phyloP scores from a whole-genome alignment of 2,888 invertebrate genomes.

The Drosophila acutilabella region DNA sequence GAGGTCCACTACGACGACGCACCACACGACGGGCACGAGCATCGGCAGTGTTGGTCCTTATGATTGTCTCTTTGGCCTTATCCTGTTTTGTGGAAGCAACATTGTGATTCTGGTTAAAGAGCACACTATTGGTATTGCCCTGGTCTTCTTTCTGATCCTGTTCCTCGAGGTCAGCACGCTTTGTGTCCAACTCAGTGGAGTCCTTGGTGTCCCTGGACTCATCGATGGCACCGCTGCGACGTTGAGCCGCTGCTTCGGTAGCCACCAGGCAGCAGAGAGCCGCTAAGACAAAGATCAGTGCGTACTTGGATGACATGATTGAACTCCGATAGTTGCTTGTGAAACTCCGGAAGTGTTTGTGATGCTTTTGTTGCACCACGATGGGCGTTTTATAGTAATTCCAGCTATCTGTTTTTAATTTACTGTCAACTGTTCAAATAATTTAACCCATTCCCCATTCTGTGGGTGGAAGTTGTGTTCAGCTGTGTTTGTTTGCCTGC shows the following conservation, averaged over 20 bases:
- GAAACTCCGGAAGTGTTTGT: slow-evolving; percentile 63
- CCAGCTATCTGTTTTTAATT: neutral
- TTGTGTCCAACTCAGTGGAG: slow-evolving; percentile 9
- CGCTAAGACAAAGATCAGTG: slow-evolving; percentile 65
- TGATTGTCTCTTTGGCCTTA: slow-evolving; percentile 24
- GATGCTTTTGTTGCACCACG: slow-evolving; percentile 49
- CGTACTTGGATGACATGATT: slow-evolving; percentile 60
- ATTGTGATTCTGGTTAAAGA: slow-evolving; percentile 12
- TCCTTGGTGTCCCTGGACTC: slow-evolving; percentile 14
- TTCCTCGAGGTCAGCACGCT: slow-evolving; percentile 15
- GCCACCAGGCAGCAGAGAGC: slow-evolving; percentile 70
- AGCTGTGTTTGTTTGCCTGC: slow-evolving; percentile 60
- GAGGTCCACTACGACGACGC: slow-evolving; percentile 49
- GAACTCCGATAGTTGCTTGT: slow-evolving; percentile 50
- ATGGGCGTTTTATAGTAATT: slow-evolving; percentile 54
- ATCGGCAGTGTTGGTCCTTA: slow-evolving; percentile 51
- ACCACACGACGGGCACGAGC: slow-evolving; percentile 61
- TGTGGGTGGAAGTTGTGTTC: slow-evolving; percentile 11
- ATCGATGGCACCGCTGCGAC: slow-evolving; percentile 29
- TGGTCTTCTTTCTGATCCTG: slow-evolving; percentile 20
- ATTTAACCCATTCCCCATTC: slow-evolving; percentile 34
- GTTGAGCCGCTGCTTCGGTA: slow-evolving; percentile 57
- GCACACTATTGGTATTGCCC: slow-evolving; percentile 12
- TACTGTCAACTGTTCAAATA: slow-evolving; percentile 64
- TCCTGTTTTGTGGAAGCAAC: slow-evolving; percentile 21